A percentile compares a stretch with the other conserved stretches of the same genome.
Evolutionary conservation across 1,140 invertebrate species (phyloP).

Genomic region (Cydia splendana): DNA sequence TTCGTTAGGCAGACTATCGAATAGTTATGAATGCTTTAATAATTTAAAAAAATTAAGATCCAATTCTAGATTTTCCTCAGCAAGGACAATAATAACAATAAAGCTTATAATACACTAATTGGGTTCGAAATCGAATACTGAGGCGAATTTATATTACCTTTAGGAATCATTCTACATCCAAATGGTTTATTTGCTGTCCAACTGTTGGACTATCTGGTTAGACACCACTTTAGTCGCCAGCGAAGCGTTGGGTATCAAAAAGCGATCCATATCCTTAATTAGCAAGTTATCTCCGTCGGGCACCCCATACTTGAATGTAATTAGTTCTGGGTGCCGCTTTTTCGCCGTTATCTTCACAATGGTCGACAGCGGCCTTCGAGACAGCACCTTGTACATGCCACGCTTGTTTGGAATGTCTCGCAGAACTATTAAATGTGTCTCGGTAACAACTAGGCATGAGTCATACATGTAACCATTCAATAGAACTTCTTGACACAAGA

Average conservation of each 20-base stretch:
- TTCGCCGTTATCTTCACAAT: slow-evolving; percentile 98
- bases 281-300: slow-evolving; percentile 86
- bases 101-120: neutral
- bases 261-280: slow-evolving; percentile 93
- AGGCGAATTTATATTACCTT: neutral
- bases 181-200: slow-evolving; percentile 59
- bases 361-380: slow-evolving; percentile 90
- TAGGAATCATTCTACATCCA: neutral
- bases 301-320: slow-evolving; percentile 96
- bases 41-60: neutral
- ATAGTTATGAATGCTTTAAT: neutral
- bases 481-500: slow-evolving; percentile 95
- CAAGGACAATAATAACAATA: neutral
- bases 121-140: slow-evolving; percentile 13
- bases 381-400: slow-evolving; percentile 90
- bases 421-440: slow-evolving; percentile 92
- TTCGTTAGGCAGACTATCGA: neutral
- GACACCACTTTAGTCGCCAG: slow-evolving; percentile 91
- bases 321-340: slow-evolving; percentile 95
- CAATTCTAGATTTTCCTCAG: neutral
- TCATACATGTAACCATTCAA: slow-evolving; percentile 92
- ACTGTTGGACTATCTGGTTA: slow-evolving; percentile 80
- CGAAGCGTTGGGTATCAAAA: slow-evolving; percentile 94
- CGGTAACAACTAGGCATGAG: slow-evolving; percentile 93
- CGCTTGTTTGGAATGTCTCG: slow-evolving; percentile 88